Conservation (phyloP, 2,888 invertebrate species). For the Eupeodes luniger region DNA sequence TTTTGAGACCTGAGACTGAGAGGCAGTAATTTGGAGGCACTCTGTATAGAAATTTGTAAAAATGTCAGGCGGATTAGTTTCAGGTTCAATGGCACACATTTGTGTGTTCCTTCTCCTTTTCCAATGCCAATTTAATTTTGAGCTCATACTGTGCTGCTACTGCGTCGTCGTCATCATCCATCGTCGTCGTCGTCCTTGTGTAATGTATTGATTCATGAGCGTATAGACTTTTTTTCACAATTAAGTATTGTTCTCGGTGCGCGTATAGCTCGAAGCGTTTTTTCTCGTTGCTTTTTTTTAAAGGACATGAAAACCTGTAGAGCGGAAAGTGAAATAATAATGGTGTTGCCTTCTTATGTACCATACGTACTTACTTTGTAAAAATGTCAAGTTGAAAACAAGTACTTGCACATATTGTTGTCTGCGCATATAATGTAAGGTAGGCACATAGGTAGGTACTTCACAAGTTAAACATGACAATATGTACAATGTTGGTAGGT, state of each 20-base stretch:
- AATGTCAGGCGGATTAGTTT: conserved; percentile 71
- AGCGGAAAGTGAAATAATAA: conserved; percentile 61
- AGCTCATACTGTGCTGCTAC: conserved; percentile 43
- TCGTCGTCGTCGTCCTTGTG: not conserved
- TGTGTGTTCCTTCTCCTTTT: conserved; percentile 21
- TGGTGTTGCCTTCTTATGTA: conserved; percentile 45
- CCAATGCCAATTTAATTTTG: conserved; percentile 43
- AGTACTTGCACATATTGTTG: conserved; percentile 33
- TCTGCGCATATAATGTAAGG: conserved; percentile 5
- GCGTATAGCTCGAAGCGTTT: conserved; percentile 32
- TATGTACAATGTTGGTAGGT: no score
- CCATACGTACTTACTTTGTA: not conserved
- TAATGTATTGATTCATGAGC: conserved; percentile 33
- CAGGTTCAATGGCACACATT: conserved; percentile 66
- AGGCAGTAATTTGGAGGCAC: conserved; percentile 37
- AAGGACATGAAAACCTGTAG: conserved; percentile 67
- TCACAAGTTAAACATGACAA: no score
- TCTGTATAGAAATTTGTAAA: conserved; percentile 35
- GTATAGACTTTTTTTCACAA: conserved; percentile 31
- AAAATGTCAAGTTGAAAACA: conserved; percentile 71
- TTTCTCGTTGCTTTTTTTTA: not conserved
- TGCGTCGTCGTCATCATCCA: conserved; percentile 33
- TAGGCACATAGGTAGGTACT: not conserved
- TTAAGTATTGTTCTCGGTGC: conserved; percentile 51
- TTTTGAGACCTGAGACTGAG: conserved; percentile 18